Evolutionary conservation across 2,113 vertebrate species (phyloP).

Genomic region (Telmatochromis brachygnathus): DNA sequence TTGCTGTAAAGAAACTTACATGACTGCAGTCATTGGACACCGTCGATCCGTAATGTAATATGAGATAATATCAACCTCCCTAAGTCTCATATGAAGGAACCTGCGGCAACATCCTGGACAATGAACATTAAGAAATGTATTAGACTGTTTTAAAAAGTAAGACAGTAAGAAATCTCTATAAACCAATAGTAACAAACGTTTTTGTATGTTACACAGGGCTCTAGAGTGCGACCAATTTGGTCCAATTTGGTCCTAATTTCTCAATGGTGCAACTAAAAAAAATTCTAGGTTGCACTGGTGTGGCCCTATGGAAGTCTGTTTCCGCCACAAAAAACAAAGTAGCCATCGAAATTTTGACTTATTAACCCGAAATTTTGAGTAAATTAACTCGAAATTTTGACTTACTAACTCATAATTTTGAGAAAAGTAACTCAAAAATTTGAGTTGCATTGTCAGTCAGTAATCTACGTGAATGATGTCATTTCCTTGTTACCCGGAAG

Average conservation of each 20-base stretch:
- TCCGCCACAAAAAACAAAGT: fast-evolving
- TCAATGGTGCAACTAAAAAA: not conserved
- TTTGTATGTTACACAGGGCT: not conserved
- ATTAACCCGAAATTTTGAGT: fast-evolving
- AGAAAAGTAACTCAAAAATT: not conserved
- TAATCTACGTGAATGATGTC: not conserved
- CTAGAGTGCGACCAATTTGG: not conserved
- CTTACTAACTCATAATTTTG: not conserved
- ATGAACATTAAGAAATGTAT: not conserved
- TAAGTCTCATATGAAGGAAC: fast-evolving
- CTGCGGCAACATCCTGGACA: fast-evolving
- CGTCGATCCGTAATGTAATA: fast-evolving
- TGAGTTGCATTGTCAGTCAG: not conserved
- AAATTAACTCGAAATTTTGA: not conserved
- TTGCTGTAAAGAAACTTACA: not conserved
- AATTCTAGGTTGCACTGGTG: fast-evolving
- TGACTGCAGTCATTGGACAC: not conserved
- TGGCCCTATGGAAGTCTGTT: fast-evolving
- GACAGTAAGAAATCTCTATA: not conserved
- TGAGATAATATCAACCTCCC: fast-evolving
- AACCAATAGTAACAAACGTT: fast-evolving
- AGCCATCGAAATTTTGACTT: fast-evolving
- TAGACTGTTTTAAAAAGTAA: not conserved
- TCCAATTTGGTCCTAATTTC: not conserved
- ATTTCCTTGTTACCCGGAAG: not conserved